Evolutionary conservation across 2,113 vertebrate genomes (phyloP), one percentile per base, ranked within the genome.

Genomic region (Perca schrenkii): DNA sequence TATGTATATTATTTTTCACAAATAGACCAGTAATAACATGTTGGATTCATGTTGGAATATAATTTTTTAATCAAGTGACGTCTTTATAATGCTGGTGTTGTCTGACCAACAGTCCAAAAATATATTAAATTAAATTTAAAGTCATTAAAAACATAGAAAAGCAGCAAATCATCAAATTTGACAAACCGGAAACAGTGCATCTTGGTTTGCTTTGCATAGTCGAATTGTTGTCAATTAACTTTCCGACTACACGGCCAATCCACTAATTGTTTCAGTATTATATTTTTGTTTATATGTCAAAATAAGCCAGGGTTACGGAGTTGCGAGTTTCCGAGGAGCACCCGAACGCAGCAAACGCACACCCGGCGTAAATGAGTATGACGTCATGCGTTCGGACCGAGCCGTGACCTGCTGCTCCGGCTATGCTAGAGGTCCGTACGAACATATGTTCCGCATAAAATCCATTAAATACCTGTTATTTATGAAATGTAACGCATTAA

Each of bases 321-420:
- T 25, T 8, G 0, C 4, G 6, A 11, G 17, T 67, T 50, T 86
- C 62, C 61, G 62, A 80, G 60, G 10, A 1, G 62, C 14, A 4
- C 49, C 0, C 84, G 63, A 88, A 91, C 62, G 86, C 84, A 47
- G 19, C 89, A 68, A 0, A 50, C 40, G 40, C 40, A 3, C 36
- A 60, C 36, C 52, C 31, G 65, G 52, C 79, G 6, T 73, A 65
- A 68, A 62, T 7, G 53, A 52, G 22, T 31, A 74, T 94, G 93
- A 94, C 93, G 91, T 92, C 91, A 92, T 57, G 31, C 64, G 76
- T 54, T 83, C 76, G 80, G 80, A 89, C 89, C 66, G 76, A 86
- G 83, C 89, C 82, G 67, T 93, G 92, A 93, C 90, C 93, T 73
- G 84, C 85, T 86, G 90, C 88, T 86, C 82, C 16, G 71, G 76